Base-by-base conservation (phyloP, 1,140 invertebrate genomes). In the Diachasma alloeum region DNA sequence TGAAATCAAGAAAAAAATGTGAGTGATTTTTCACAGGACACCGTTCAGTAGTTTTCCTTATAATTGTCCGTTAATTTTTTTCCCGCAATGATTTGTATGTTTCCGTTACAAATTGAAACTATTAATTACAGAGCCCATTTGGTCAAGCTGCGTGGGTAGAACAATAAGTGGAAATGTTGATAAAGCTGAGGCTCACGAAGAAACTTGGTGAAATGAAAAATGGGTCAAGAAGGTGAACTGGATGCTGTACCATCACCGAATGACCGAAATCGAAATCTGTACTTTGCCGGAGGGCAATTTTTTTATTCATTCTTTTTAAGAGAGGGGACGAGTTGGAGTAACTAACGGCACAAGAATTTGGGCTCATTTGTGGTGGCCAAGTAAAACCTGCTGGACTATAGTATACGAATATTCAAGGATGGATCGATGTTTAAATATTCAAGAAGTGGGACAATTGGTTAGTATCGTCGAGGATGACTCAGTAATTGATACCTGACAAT, bases 261-360 rank as follows among this genome's bases (percentile, higher is more conserved):
- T 72, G 71, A 72, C 71, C 71, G 71, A 72, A 72, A 72, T 72
- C 71, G 71, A 59, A 72, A 59, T 53, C 71, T 72, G 15, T 53
- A 24, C n/a, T 24, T 36, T 46, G 46, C 71, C 71, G 53, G 17
- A 4, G 71, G 71, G 44, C 17, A 72, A 56, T 5, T 53, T 53
- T 48, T 53, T 53, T 53, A 53, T 53, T 53, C 48, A 53, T 53
- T 15, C 48, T 17, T 42, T 42, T 42, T 19, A 19, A 53, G 48
- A 53, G 44, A 56, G 69, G 19, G 22, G 44, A n/a, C 48, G 48
- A 4, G 10, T 11, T 72, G 22, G 48, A 72, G 31, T 53, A 72
- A 26, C 46, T 72, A 72, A 72, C 71, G 71, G 71, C 46, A 72
- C 36, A 13, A 56, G 26, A 67, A 36, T 31, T 31, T 67, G 36